phyloP scores from a whole-genome alignment of 2,797 vertebrate genomes.

The Smutsia gigantea region DNA sequence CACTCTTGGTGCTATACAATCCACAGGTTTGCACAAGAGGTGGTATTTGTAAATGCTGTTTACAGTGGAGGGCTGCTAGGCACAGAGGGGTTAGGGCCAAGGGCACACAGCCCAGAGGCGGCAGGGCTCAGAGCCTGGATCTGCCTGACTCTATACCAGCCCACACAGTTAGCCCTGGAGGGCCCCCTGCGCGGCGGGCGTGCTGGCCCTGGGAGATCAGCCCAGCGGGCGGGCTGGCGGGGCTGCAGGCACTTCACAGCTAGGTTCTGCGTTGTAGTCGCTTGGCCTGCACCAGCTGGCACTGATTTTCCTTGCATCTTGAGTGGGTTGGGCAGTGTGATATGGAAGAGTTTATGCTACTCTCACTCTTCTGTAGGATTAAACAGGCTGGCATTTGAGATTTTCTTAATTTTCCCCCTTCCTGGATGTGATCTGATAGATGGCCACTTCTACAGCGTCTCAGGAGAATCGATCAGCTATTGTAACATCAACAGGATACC shows the following conservation, averaged over 20 bases:
- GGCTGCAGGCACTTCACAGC: background rate
- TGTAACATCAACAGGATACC: background rate
- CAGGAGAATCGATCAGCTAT: background rate
- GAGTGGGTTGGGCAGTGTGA: rapidly evolving
- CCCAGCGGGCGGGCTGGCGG: background rate
- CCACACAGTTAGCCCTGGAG: background rate
- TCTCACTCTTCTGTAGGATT: background rate
- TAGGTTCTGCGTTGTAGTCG: background rate
- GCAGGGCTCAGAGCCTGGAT: background rate
- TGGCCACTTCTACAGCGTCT: background rate
- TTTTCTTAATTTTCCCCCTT: background rate
- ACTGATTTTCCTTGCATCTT: background rate
- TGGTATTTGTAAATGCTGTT: background rate
- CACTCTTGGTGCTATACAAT: rapidly evolving
- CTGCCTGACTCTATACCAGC: background rate
- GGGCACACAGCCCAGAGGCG: background rate
- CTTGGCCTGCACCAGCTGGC: background rate
- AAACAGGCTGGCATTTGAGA: background rate
- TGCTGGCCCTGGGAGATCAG: no score
- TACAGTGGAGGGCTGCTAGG: background rate
- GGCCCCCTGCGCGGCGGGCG: rapidly evolving
- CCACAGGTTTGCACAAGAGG: background rate
- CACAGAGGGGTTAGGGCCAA: background rate
- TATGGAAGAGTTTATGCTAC: no score
- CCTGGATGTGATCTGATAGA: background rate